Evolutionary conservation across 2,113 vertebrate species (phyloP).

Genomic region (Dendrocopos noguchii): DNA sequence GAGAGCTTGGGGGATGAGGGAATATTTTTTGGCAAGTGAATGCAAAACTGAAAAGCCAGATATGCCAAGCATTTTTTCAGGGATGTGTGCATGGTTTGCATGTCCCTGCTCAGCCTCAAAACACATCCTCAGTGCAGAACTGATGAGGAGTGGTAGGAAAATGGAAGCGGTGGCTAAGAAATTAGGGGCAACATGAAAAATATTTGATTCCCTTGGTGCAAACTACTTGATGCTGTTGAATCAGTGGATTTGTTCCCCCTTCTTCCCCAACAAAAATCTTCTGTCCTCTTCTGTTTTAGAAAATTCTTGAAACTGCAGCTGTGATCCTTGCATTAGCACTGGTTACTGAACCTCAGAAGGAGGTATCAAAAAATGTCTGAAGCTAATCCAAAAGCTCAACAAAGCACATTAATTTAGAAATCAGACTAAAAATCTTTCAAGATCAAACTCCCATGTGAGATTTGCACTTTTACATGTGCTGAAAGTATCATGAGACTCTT

Average conservation of each 20-base stretch:
- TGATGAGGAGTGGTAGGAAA: neutral
- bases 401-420: conserved; percentile 41
- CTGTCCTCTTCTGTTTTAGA: neutral
- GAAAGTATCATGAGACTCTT: conserved; percentile 31
- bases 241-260: neutral
- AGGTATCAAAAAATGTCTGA: conserved; percentile 41
- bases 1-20: conserved; percentile 40
- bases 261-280: neutral
- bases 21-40: conserved; percentile 69
- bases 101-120: conserved; percentile 36
- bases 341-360: conserved; percentile 32
- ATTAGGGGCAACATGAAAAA: neutral
- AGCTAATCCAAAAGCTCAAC: conserved; percentile 26
- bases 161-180: neutral
- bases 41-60: conserved; percentile 53
- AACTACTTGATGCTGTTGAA: neutral
- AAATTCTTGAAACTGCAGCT: neutral
- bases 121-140: conserved; percentile 24
- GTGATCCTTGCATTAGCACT: conserved; percentile 32
- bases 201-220: neutral
- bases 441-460: conserved; percentile 63
- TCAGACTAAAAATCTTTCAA: conserved; percentile 56
- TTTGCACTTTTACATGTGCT: conserved; percentile 2
- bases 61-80: conserved; percentile 65
- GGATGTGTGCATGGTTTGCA: conserved; percentile 47